Percentiles rank a stretch among this genome's conserved stretches.
Evolutionary conservation across 1,140 invertebrate genomes (phyloP).

Genomic region (Leptinotarsa lineolata): DNA sequence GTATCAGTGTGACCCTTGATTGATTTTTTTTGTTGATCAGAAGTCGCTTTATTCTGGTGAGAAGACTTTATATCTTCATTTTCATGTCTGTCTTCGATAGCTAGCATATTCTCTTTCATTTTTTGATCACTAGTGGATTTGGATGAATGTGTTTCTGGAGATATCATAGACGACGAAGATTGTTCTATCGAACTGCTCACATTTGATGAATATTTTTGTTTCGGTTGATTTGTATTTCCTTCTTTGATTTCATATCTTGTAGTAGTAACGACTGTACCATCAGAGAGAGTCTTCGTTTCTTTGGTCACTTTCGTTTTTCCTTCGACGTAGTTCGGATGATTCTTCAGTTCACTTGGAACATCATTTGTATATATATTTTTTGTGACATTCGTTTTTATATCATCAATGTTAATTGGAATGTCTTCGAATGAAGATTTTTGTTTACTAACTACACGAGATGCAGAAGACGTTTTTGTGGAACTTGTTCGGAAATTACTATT

Average conservation of each 20-base stretch:
- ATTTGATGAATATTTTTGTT: slow-evolving; percentile 15
- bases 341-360: slow-evolving; percentile 44
- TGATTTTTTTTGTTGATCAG: neutral
- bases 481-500: slow-evolving; percentile 58
- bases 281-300: slow-evolving; percentile 66
- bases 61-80: neutral
- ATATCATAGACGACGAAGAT: slow-evolving; percentile 4
- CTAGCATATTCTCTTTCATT: neutral
- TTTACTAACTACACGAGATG: slow-evolving; percentile 47
- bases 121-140: neutral
- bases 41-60: neutral
- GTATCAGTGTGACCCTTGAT: neutral
- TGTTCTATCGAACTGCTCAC: neutral
- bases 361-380: slow-evolving; percentile 45
- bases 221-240: slow-evolving; percentile 29
- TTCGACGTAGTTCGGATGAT: slow-evolving; percentile 45
- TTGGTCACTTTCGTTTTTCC: slow-evolving; percentile 65
- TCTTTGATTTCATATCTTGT: slow-evolving; percentile 65
- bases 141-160: neutral
- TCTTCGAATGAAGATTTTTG: slow-evolving; percentile 35
- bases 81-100: neutral
- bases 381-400: slow-evolving; percentile 31
- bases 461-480: slow-evolving; percentile 56
- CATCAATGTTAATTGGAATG: slow-evolving; percentile 20
- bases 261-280: slow-evolving; percentile 67